Conservation (phyloP, 2,888 invertebrate genomes). For the Cinara cedri region DNA sequence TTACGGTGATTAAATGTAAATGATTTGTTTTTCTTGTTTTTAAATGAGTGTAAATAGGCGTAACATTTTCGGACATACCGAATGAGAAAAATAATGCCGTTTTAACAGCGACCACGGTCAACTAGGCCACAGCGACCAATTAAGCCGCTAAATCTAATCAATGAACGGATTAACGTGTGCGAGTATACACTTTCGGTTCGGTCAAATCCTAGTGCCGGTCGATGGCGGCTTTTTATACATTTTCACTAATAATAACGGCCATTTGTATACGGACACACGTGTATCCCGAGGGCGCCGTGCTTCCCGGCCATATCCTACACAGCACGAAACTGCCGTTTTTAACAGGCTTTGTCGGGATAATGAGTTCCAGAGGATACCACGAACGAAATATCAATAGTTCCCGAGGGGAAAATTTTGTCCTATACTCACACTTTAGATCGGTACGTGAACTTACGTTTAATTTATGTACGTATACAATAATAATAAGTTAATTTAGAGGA, state of each 20-base stretch:
- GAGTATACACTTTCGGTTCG: neutral
- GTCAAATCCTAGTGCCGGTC: neutral
- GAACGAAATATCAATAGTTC: too few species aligned
- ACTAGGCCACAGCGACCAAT: slow-evolving; percentile 11
- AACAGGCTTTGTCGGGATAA: slow-evolving; percentile 35
- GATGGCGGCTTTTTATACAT: slow-evolving; percentile 15
- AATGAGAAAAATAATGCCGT: slow-evolving; percentile 6
- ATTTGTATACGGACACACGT: slow-evolving; percentile 40
- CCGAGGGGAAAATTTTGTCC: too few species aligned
- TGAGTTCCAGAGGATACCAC: slow-evolving; percentile 25
- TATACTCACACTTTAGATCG: too few species aligned
- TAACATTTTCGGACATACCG: neutral
- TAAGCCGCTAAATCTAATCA: slow-evolving; percentile 23
- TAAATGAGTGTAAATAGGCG: too few species aligned
- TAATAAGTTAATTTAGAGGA: neutral
- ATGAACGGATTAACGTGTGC: slow-evolving; percentile 31
- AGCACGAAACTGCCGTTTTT: too few species aligned
- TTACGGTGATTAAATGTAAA: too few species aligned
- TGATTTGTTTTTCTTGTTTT: neutral
- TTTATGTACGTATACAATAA: neutral
- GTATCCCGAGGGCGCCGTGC: slow-evolving; percentile 39
- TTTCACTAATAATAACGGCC: slow-evolving; percentile 43
- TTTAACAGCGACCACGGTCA: slow-evolving; percentile 8
- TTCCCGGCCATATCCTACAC: neutral
- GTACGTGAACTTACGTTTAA: too few species aligned